phyloP scores from a whole-genome alignment of 2,888 invertebrate species.

The Meandrusa payeni region DNA sequence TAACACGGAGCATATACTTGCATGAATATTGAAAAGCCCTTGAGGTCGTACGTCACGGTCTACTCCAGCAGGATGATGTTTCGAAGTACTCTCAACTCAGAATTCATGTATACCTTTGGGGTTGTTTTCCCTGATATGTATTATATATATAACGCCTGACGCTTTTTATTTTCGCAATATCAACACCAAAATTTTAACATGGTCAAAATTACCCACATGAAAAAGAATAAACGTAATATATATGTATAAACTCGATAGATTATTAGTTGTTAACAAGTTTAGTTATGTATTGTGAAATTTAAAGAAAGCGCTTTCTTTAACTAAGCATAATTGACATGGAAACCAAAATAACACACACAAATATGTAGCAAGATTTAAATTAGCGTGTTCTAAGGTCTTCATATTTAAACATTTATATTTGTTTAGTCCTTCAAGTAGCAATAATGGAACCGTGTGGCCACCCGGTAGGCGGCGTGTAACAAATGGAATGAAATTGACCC shows the following conservation, averaged over 20 bases:
- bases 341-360: not conserved
- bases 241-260: no score
- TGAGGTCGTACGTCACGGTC: not conserved
- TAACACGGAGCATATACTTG: not conserved
- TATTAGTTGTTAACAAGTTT: no score
- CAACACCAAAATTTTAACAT: no score
- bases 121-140: no score
- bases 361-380: constrained; percentile 6
- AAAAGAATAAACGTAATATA: no score
- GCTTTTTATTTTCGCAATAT: no score
- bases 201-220: no score
- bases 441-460: constrained; percentile 8
- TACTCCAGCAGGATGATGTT: not conserved
- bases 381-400: constrained; percentile 7
- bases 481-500: constrained; percentile 60
- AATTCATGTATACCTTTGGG: no score
- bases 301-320: no score
- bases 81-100: not conserved
- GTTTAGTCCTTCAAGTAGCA: constrained; percentile 4
- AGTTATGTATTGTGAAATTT: no score
- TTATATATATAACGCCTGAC: no score
- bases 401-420: constrained; percentile 10
- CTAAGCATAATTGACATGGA: no score
- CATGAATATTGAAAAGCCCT: not conserved
- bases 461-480: constrained; percentile 38